These are phyloP conservation scores for Diuraphis noxia DNA, from an alignment of 1,140 invertebrate species.

Conservation along the genomic window DNA sequence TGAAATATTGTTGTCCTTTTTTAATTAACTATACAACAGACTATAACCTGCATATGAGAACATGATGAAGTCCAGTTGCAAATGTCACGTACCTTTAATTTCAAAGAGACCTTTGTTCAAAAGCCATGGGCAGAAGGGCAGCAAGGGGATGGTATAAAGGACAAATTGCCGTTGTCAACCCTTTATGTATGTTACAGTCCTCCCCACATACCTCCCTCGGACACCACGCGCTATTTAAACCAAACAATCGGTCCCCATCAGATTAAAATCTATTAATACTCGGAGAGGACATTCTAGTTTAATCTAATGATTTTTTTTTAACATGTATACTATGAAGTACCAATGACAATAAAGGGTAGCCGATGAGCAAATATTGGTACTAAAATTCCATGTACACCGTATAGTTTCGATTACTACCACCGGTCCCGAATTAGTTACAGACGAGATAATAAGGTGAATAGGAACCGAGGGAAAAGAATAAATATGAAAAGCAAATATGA, in stretches of 20 bases:
- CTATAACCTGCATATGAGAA: constrained; percentile 29
- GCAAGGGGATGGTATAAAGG: constrained; percentile 34
- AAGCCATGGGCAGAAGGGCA: constrained; percentile 22
- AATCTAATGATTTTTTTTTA: constrained; percentile 53
- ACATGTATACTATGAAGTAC: constrained; percentile 49
- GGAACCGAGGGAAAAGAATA: constrained; percentile 33
- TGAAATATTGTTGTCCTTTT: background rate
- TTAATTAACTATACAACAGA: constrained; percentile 33
- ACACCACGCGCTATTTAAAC: constrained; percentile 53
- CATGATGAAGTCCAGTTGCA: constrained; percentile 38
- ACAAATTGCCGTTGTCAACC: constrained; percentile 54
- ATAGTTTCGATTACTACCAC: constrained; percentile 53
- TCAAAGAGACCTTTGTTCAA: constrained; percentile 49
- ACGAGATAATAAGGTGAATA: constrained; percentile 48
- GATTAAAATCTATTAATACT: constrained; percentile 52
- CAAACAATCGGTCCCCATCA: constrained; percentile 52
- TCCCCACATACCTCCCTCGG: constrained; percentile 44
- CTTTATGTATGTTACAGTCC: constrained; percentile 44
- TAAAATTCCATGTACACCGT: constrained; percentile 36
- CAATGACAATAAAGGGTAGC: constrained; percentile 50
- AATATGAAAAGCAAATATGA: constrained; percentile 53
- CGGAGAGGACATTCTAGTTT: constrained; percentile 33
- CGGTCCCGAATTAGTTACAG: constrained; percentile 51
- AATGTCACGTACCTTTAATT: constrained; percentile 47
- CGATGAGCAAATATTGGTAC: constrained; percentile 53